Base-by-base conservation (phyloP, 2,888 invertebrate species). In the Drosophila formosana region DNA sequence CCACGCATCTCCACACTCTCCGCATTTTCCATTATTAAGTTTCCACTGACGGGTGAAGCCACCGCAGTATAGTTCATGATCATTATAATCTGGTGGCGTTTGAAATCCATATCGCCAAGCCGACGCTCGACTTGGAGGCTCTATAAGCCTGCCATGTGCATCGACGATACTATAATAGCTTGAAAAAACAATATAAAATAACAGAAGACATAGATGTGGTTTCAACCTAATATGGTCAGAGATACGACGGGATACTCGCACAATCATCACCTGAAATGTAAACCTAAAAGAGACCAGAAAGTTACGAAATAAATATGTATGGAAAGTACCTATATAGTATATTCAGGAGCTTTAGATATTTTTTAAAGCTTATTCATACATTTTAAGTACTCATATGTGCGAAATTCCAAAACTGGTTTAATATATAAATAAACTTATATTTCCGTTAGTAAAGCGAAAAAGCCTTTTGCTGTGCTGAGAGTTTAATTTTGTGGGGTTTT, bases 31-130 rank as follows among this genome's bases (percentile, higher is more conserved):
- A 3, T 93, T 95, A 89, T 97, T 97, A 65, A 93, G 94, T 82
- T 95, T 94, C 96, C 96, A 96, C 89, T 97, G 97, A 55, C 96
- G 93, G n/a, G 95, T 94, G 91, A 96, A 97, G 8, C 97, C 97
- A 0, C 97, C 97, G 91, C 97, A 97, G 92, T 95, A 97, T 4
- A 96, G 93, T 90, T 97, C 97, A 91, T 97, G 96, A 92, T 98
- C 97, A 91, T 97, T 97, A 93, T 97, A 97, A 92, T 98, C 96
- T 88, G 96, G 96, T 1, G 97, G 97, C 1, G 97, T 97, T 90
- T 95, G 94, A 92, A 97, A 98, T 65, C 97, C 97, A 92, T 95
- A 97, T 76, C 97, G 94, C 97, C 97, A 97, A 88, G 97, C 97
- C 0, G 96, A 96, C 5, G 97, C 96, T 68, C 97, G 94, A 55